Evolutionary conservation across 2,888 invertebrate species (phyloP).

Genomic region (Drosophila helvetica): DNA sequence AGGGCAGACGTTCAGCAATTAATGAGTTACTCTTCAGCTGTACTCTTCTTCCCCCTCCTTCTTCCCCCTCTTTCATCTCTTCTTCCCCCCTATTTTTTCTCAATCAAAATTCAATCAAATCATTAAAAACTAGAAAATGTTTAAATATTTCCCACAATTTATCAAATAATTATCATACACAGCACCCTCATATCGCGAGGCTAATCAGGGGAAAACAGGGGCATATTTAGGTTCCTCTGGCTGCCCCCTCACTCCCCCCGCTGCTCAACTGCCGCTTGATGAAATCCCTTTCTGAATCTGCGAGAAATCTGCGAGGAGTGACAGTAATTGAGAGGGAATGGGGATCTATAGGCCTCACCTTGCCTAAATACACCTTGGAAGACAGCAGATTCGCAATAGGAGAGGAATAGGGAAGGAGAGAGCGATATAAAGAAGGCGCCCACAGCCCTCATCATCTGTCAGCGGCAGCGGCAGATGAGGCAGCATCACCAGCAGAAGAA

Average conservation of each 20-base stretch:
- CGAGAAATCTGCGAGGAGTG: neutral
- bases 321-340: neutral
- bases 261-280: neutral
- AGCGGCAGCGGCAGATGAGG: conserved; percentile 12
- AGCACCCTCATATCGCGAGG: conserved; percentile 8
- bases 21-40: conserved; percentile 32
- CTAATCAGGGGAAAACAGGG: conserved; percentile 1
- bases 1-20: conserved; percentile 24
- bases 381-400: neutral
- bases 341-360: too few species aligned
- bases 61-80: neutral
- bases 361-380: too few species aligned
- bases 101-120: conserved; percentile 31
- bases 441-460: conserved; percentile 59
- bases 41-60: neutral
- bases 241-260: neutral
- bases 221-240: too few species aligned
- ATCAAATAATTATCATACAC: conserved; percentile 49
- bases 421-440: neutral
- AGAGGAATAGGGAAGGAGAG: neutral
- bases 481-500: neutral
- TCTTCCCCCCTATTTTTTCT: conserved; percentile 3
- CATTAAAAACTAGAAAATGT: neutral
- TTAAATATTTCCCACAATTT: conserved; percentile 21
- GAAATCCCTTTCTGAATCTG: neutral